Conservation (phyloP, 2,888 invertebrate genomes). For the Unio pictorum region DNA sequence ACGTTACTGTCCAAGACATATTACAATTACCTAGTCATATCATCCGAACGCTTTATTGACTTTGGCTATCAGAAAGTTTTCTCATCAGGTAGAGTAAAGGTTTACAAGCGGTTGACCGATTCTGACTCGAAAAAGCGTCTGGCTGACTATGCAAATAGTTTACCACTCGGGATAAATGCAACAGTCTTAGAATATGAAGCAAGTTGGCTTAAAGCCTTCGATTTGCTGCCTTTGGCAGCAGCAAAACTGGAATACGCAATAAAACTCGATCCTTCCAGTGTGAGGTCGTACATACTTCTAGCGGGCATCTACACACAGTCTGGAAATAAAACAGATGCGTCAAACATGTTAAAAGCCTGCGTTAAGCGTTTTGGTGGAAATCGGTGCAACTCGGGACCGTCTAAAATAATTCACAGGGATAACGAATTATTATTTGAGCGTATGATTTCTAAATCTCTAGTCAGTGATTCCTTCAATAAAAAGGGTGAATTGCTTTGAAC, state of each 20-base stretch:
- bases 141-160: slow-evolving; percentile 8
- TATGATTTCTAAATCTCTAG: too few relatives aligned
- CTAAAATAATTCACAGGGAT: too few relatives aligned
- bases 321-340: slow-evolving; percentile 2
- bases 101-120: slow-evolving; percentile 29
- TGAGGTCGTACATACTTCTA: slow-evolving; percentile 29
- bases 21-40: slow-evolving; percentile 50
- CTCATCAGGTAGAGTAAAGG: slow-evolving; percentile 37
- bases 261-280: slow-evolving; percentile 16
- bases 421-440: too few relatives aligned
- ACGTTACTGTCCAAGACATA: slow-evolving; percentile 25
- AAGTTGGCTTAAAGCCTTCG: slow-evolving; percentile 41
- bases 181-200: slow-evolving; percentile 48
- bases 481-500: too few relatives aligned
- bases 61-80: slow-evolving; percentile 42
- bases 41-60: slow-evolving; percentile 21
- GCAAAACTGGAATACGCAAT: slow-evolving; percentile 27
- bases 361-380: neutral
- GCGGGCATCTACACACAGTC: slow-evolving; percentile 7
- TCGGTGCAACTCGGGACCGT: too few relatives aligned
- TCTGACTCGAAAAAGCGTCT: slow-evolving; percentile 15
- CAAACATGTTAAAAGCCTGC: slow-evolving; percentile 3
- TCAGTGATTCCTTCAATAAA: too few relatives aligned
- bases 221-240: slow-evolving; percentile 26
- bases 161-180: slow-evolving; percentile 35